Evolutionary conservation across 2,797 vertebrate species (phyloP).

Genomic region (Sebastes miniatus): DNA sequence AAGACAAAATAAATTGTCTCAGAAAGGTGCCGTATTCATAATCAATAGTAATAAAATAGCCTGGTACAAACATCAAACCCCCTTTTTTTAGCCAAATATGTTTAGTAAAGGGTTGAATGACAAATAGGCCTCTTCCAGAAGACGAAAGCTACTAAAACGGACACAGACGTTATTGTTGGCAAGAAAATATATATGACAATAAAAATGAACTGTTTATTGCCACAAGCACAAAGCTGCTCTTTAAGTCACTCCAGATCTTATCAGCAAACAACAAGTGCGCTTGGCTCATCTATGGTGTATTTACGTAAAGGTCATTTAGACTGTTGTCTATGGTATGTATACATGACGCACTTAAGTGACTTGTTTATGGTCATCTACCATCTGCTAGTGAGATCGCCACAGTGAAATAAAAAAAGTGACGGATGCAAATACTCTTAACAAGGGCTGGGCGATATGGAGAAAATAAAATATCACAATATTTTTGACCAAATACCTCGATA

Average conservation of each 20-base stretch:
- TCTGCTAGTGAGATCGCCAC: background rate
- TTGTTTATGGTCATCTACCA: slow-evolving; percentile 3
- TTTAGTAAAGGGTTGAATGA: background rate
- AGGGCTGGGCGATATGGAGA: background rate
- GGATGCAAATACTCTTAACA: background rate
- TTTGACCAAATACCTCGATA: too few species aligned
- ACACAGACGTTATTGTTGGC: background rate
- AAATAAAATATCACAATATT: too few species aligned
- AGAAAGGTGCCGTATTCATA: too few species aligned
- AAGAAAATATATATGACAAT: background rate
- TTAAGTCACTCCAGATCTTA: background rate
- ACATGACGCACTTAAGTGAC: background rate
- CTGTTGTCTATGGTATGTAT: background rate
- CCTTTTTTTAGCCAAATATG: background rate
- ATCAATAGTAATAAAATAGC: background rate
- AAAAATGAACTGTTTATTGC: background rate
- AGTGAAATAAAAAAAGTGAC: background rate
- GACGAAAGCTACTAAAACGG: background rate
- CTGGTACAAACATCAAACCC: background rate
- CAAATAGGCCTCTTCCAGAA: background rate
- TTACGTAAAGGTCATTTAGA: slow-evolving; percentile 1
- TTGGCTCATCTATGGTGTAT: background rate
- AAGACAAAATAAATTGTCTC: too few species aligned
- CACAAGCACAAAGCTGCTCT: background rate
- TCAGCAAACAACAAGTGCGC: background rate